These are phyloP conservation scores for Galerucella pusilla DNA, from an alignment of 2,888 invertebrate genomes.

Conservation along the genomic window DNA sequence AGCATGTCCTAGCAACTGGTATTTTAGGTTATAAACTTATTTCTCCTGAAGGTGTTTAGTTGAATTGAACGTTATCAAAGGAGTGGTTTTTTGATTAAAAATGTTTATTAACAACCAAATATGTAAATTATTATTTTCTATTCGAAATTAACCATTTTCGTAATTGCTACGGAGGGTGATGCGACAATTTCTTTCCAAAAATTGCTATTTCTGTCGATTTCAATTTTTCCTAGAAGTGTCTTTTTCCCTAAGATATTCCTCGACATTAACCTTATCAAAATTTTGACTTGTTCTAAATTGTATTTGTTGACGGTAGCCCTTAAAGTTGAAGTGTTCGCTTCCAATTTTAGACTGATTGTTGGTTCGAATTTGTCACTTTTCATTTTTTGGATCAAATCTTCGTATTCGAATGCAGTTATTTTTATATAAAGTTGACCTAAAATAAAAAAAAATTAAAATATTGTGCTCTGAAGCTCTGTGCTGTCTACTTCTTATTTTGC, in stretches of 20 bases:
- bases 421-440: constrained; percentile 80
- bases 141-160: constrained; percentile 72
- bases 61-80: no score
- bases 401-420: constrained; percentile 76
- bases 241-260: constrained; percentile 78
- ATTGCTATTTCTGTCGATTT: constrained; percentile 73
- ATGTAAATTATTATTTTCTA: constrained; percentile 46
- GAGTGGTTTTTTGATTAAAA: no score
- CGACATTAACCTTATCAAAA: constrained; percentile 74
- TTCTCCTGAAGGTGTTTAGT: no score
- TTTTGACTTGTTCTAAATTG: constrained; percentile 72
- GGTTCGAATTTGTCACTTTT: constrained; percentile 81
- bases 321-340: constrained; percentile 73
- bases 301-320: constrained; percentile 73
- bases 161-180: constrained; percentile 69
- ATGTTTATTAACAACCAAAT: no score
- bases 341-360: constrained; percentile 81
- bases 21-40: no score
- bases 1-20: neutral
- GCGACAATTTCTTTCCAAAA: constrained; percentile 73
- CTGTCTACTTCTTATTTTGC: no score
- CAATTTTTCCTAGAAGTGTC: constrained; percentile 74
- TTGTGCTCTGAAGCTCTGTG: no score
- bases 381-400: constrained; percentile 70
- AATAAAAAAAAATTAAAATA: constrained; percentile 49